Percentiles rank a stretch among this genome's conserved stretches.
Conservation (phyloP, 2,797 vertebrate species). For the Paratrypauchen microcephalus region DNA sequence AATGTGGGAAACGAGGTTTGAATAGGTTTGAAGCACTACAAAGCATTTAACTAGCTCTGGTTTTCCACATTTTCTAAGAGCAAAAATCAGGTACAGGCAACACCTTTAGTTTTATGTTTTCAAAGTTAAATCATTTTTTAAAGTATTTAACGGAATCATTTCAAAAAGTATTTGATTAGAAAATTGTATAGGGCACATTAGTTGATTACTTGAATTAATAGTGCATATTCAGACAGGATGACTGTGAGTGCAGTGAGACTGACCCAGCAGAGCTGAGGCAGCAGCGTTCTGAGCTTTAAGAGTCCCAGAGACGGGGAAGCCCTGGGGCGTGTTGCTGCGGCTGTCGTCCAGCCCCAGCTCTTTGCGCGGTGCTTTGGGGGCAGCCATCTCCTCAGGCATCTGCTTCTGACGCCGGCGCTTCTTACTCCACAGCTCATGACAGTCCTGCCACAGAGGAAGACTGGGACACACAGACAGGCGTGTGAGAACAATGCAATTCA, state of each 20-base stretch:
- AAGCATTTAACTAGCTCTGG: no score
- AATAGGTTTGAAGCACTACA: no score
- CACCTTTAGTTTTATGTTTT: no score
- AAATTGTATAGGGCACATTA: no score
- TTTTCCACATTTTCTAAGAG: no score
- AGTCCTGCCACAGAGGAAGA: constrained; percentile 98
- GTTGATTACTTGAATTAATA: no score
- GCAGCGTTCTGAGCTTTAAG: constrained; percentile 84
- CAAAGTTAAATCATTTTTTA: no score
- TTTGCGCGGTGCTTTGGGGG: constrained; percentile 90
- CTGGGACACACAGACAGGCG: constrained; percentile 59
- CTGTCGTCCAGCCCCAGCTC: constrained; percentile 95
- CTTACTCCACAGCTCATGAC: constrained; percentile 98
- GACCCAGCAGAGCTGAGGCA: constrained; percentile 83
- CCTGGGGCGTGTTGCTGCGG: constrained; percentile 94
- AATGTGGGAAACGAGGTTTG: no score
- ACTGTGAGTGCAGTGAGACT: constrained; percentile 28
- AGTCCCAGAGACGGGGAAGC: constrained; percentile 82
- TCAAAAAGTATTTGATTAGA: no score
- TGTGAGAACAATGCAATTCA: not conserved
- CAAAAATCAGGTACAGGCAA: no score
- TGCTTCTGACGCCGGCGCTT: constrained; percentile 97
- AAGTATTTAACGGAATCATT: no score
- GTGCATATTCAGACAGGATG: not conserved
- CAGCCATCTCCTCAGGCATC: constrained; percentile 87